Percentiles rank a stretch among this genome's conserved stretches.
phyloP scores from a whole-genome alignment of 2,113 vertebrate species.

The Macroglossus sobrinus region DNA sequence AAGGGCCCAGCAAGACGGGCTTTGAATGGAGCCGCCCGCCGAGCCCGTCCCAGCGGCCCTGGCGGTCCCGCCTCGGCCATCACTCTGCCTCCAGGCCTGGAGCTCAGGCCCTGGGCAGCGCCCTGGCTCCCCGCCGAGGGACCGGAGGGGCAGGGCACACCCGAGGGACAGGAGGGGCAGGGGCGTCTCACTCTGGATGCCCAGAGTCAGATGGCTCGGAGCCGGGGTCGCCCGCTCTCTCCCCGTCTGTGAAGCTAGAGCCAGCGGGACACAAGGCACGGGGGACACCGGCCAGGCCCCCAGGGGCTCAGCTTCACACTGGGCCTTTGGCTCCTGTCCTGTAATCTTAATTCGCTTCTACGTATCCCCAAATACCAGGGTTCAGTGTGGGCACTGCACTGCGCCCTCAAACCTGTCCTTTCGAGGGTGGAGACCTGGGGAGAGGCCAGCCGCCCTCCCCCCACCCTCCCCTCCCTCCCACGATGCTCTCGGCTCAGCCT shows the following conservation, averaged over 20 bases:
- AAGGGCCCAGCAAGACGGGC: not conserved
- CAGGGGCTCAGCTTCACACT: not conserved
- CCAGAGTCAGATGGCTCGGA: not conserved
- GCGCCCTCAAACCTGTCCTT: not conserved
- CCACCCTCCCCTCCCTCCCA: too few species aligned
- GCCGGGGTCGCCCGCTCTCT: not conserved
- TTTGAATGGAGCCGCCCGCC: not conserved
- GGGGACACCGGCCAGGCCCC: not conserved
- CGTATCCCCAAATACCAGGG: not conserved
- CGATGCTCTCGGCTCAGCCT: not conserved
- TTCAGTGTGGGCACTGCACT: not conserved
- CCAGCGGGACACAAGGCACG: not conserved
- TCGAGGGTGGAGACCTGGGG: not conserved
- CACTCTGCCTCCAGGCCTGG: too few species aligned
- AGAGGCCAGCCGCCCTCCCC: not conserved
- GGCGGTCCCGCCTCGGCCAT: too few species aligned
- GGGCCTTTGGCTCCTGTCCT: not conserved
- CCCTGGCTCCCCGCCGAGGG: not conserved
- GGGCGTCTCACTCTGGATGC: too few species aligned
- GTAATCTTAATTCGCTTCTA: not conserved
- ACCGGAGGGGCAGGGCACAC: too few species aligned
- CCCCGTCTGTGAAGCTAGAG: not conserved
- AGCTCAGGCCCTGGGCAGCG: not conserved
- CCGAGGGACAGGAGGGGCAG: too few species aligned
- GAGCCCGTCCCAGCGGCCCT: not conserved